phyloP scores from a whole-genome alignment of 1,140 invertebrate genomes.

The Zaprionus lachaisei region DNA sequence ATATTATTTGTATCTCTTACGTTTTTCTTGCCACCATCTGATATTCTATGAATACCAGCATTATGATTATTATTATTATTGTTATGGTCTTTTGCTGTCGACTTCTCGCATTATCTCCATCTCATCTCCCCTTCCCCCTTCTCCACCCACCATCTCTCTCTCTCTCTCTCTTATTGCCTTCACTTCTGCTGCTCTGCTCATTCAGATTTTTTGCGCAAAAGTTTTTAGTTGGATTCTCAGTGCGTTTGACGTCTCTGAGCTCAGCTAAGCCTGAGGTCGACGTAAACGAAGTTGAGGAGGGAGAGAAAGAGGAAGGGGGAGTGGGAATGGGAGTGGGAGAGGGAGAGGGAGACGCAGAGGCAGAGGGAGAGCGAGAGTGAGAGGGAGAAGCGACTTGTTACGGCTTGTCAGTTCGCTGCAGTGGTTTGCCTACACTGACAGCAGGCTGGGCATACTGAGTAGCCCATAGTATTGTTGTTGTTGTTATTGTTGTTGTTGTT shows the following conservation, averaged over 20 bases:
- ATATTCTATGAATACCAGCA: slow-evolving; percentile 12
- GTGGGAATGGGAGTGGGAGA: neutral
- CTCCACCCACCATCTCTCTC: neutral
- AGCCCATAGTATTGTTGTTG: neutral
- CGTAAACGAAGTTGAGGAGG: neutral
- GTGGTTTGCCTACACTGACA: neutral
- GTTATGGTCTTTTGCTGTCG: slow-evolving; percentile 26
- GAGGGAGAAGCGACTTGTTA: slow-evolving; percentile 1
- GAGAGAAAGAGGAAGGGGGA: too few relatives aligned
- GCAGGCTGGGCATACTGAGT: neutral
- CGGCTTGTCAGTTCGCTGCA: slow-evolving; percentile 6
- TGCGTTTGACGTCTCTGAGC: slow-evolving; percentile 8
- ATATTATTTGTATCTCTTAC: neutral
- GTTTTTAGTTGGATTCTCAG: slow-evolving; percentile 21
- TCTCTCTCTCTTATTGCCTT: neutral
- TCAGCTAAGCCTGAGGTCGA: neutral
- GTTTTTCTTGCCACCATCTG: neutral
- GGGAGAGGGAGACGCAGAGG: too few relatives aligned
- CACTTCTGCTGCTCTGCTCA: slow-evolving; percentile 2
- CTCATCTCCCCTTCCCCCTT: neutral
- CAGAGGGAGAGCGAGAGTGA: too few relatives aligned
- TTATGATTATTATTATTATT: slow-evolving; percentile 34
- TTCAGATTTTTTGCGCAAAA: slow-evolving; percentile 12
- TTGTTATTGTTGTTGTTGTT: neutral
- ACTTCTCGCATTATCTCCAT: slow-evolving; percentile 36